Evolutionary conservation across 2,113 vertebrate species (phyloP).

Genomic region (Neogobius melanostomus): DNA sequence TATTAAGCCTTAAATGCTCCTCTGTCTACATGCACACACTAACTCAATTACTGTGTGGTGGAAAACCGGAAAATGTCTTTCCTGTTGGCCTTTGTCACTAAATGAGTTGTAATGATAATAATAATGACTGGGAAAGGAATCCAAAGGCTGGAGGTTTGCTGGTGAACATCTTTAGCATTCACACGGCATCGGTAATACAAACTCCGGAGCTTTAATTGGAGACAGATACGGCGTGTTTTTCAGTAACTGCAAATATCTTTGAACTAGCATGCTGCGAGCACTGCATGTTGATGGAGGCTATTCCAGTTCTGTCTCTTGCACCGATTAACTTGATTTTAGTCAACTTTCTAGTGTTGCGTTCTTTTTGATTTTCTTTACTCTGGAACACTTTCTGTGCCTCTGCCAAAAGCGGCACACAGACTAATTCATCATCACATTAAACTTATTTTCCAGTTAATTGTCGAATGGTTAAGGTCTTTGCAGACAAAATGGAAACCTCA

Average conservation of each 20-base stretch:
- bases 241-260: neutral
- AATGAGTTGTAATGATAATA: slow-evolving; percentile 41
- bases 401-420: no score
- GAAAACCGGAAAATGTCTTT: slow-evolving; percentile 42
- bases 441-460: neutral
- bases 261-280: slow-evolving; percentile 3
- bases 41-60: slow-evolving; percentile 39
- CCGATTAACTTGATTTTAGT: neutral
- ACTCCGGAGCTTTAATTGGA: slow-evolving; percentile 15
- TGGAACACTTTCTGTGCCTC: no score
- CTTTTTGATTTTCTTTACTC: no score
- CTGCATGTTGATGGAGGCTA: neutral
- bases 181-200: no score
- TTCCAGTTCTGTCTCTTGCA: neutral
- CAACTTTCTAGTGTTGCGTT: no score
- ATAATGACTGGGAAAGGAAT: slow-evolving; percentile 22
- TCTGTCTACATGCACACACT: slow-evolving; percentile 27
- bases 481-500: neutral
- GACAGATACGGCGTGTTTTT: neutral
- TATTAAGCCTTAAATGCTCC: slow-evolving; percentile 1
- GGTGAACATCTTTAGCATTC: neutral
- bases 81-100: slow-evolving; percentile 26
- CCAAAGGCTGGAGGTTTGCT: neutral
- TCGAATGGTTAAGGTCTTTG: neutral
- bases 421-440: neutral